Evolutionary conservation across 2,113 vertebrate species (phyloP).

Genomic region (Oryzias curvinotus): DNA sequence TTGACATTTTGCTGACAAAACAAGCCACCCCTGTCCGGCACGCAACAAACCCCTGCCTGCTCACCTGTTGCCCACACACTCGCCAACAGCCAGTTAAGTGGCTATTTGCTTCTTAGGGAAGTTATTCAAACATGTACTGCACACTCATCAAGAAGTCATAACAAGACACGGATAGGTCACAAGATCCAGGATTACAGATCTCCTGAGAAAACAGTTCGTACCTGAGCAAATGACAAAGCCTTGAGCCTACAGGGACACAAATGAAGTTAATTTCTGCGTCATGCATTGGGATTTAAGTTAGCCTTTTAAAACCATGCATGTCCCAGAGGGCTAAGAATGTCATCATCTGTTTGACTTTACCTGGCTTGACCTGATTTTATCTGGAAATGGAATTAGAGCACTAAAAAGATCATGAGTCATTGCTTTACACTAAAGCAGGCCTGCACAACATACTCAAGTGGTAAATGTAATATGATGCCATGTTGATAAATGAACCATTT

Average conservation of each 20-base stretch:
- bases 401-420: conserved; percentile 5
- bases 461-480: not conserved
- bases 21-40: conserved; percentile 59
- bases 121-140: conserved; percentile 58
- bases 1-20: conserved; percentile 77
- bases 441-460: not conserved
- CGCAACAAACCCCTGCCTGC: conserved; percentile 34
- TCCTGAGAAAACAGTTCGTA: conserved; percentile 23
- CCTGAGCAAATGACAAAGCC: conserved; percentile 53
- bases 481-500: not conserved
- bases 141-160: conserved; percentile 50
- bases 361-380: conserved; percentile 17
- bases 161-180: conserved; percentile 58
- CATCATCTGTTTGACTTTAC: conserved; percentile 14
- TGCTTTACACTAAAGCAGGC: conserved; percentile 8
- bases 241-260: conserved; percentile 42
- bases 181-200: conserved; percentile 56
- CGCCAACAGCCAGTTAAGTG: conserved; percentile 52
- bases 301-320: conserved; percentile 22
- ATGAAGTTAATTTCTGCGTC: conserved; percentile 46
- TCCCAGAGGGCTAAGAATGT: conserved; percentile 12
- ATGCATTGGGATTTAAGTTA: conserved; percentile 42
- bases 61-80: conserved; percentile 21
- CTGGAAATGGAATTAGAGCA: conserved; percentile 6
- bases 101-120: conserved; percentile 67